Conservation (phyloP, 2,797 vertebrate species). For the Microhierax caerulescens region DNA sequence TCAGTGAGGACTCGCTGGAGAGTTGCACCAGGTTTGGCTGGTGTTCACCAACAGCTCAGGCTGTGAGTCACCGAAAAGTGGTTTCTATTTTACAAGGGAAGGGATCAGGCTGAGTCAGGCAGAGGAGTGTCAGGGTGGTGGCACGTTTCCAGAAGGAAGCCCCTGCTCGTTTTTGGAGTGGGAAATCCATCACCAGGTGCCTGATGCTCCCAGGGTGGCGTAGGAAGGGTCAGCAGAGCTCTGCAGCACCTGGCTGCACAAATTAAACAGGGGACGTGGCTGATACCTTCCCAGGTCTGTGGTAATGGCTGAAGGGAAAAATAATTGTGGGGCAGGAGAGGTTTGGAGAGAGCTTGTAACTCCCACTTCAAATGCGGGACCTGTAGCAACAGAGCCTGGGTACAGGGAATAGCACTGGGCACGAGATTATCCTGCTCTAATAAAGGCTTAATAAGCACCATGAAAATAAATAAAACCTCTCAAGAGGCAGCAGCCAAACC, state of each 20-base stretch:
- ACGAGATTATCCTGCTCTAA: not conserved
- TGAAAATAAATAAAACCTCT: not conserved
- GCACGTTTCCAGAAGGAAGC: not conserved
- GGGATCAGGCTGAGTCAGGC: not conserved
- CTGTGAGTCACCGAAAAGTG: not conserved
- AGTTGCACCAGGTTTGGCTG: not conserved
- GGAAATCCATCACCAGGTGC: not conserved
- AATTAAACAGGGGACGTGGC: not conserved
- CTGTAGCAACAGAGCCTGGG: not conserved
- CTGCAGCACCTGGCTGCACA: accelerated
- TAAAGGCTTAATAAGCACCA: not conserved
- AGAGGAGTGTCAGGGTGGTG: not conserved
- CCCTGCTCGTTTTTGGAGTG: accelerated
- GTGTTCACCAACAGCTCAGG: not conserved
- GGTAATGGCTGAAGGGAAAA: not conserved
- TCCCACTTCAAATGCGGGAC: not conserved
- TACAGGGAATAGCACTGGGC: not conserved
- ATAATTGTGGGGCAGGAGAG: not conserved
- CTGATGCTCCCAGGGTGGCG: not conserved
- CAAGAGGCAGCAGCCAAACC: not conserved
- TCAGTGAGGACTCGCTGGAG: not conserved
- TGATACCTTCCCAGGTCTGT: not conserved
- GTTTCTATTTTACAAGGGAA: not conserved
- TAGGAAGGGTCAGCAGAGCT: not conserved
- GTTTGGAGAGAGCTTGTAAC: not conserved